A percentile compares a stretch with the other conserved stretches of the same genome.
phyloP scores from a whole-genome alignment of 2,888 invertebrate genomes.

The Caradrina kadenii region DNA sequence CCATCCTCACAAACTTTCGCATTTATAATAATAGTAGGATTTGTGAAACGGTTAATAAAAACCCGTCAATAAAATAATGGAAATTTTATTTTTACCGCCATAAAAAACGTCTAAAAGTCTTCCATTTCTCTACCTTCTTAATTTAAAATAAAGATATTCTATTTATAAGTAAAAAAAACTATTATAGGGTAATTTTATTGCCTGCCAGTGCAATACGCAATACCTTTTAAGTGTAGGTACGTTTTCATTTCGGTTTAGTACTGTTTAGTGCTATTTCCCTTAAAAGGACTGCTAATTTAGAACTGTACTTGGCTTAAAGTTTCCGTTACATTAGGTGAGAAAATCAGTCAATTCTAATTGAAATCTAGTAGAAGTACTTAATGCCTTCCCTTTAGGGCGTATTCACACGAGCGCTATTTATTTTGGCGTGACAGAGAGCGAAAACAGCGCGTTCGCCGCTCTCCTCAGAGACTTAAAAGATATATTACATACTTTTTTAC shows the following conservation, averaged over 20 bases:
- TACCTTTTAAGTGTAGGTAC: background rate
- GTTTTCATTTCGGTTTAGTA: slow-evolving; percentile 3
- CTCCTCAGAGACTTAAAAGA: too few species aligned
- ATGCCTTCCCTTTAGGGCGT: too few species aligned
- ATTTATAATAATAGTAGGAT: too few species aligned
- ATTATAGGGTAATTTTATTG: background rate
- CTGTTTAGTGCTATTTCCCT: background rate
- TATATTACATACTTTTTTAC: too few species aligned
- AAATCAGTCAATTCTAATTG: background rate
- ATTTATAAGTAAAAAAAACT: background rate
- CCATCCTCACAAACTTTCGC: too few species aligned
- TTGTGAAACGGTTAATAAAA: background rate
- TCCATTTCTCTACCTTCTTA: background rate
- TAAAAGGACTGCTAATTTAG: slow-evolving; percentile 23
- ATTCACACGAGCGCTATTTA: too few species aligned
- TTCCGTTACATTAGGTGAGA: background rate
- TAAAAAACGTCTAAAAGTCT: background rate
- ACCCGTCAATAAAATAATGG: background rate
- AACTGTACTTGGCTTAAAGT: slow-evolving; percentile 4
- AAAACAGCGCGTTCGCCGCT: too few species aligned
- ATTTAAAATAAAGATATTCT: background rate
- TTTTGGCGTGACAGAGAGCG: too few species aligned
- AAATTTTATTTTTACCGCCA: background rate
- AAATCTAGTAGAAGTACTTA: background rate
- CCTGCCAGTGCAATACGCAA: background rate